phyloP scores from a whole-genome alignment of 2,113 vertebrate species.

The Galemys pyrenaicus region DNA sequence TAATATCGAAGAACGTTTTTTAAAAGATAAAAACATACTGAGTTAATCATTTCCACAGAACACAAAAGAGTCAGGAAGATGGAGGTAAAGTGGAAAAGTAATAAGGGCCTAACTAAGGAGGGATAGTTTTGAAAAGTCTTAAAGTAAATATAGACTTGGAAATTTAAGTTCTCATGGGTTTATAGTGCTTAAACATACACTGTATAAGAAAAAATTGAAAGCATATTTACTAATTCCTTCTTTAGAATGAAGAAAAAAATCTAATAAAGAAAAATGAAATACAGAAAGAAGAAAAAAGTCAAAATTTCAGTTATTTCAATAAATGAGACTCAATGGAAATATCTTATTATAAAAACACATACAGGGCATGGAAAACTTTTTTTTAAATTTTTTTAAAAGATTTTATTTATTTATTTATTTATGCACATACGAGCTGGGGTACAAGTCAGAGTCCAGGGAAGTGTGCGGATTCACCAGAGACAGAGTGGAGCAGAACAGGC shows the following conservation, averaged over 20 bases:
- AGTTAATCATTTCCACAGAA: not conserved
- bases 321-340: slow-evolving; percentile 1
- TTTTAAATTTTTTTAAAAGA: too few species aligned
- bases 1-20: not conserved
- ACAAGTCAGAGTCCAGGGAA: too few species aligned
- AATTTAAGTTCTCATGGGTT: not conserved
- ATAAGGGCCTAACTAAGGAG: not conserved
- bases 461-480: too few species aligned
- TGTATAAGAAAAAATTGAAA: not conserved
- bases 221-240: not conserved
- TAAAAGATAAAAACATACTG: not conserved
- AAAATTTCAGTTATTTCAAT: not conserved
- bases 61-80: not conserved
- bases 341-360: not conserved
- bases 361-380: not conserved
- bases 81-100: not conserved
- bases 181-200: not conserved
- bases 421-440: too few species aligned
- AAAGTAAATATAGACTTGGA: not conserved
- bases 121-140: not conserved
- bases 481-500: too few species aligned
- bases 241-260: not conserved
- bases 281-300: not conserved
- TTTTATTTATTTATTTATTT: too few species aligned
- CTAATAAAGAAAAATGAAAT: not conserved